A percentile compares a stretch with the other conserved stretches of the same genome.
Evolutionary conservation across 2,113 vertebrate species (phyloP).

Genomic region (Crotophaga sulcirostris): DNA sequence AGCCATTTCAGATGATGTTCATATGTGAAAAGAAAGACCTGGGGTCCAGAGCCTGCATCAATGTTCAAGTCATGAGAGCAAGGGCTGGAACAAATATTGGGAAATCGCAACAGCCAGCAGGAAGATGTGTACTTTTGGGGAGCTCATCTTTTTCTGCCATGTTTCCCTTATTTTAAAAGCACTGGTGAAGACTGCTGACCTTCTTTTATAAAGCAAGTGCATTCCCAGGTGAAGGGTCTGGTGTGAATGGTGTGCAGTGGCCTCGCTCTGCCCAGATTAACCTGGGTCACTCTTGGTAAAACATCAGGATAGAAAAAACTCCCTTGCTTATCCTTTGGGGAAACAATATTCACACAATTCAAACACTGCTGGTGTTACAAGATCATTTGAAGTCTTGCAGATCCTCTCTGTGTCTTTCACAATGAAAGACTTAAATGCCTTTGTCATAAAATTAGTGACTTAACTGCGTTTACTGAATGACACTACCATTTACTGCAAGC

Average conservation of each 20-base stretch:
- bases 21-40: not conserved
- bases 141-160: not conserved
- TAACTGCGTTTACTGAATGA: not conserved
- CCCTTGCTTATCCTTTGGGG: not conserved
- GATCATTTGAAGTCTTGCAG: not conserved
- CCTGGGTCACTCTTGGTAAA: not conserved
- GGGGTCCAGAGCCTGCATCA: not conserved
- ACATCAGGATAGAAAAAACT: not conserved
- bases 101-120: not conserved
- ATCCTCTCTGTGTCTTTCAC: not conserved
- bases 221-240: not conserved
- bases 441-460: not conserved
- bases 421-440: not conserved
- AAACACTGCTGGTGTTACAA: not conserved
- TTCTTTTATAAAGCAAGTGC: not conserved
- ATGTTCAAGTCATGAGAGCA: not conserved
- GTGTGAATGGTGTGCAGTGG: fast-evolving
- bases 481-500: not conserved
- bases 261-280: not conserved
- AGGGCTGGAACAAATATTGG: not conserved
- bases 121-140: not conserved
- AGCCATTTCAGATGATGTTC: not conserved
- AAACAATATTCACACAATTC: not conserved
- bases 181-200: not conserved
- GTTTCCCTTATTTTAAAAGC: not conserved